Conservation (phyloP, 2,888 invertebrate genomes). For the Eumacrocentrus americanus region DNA sequence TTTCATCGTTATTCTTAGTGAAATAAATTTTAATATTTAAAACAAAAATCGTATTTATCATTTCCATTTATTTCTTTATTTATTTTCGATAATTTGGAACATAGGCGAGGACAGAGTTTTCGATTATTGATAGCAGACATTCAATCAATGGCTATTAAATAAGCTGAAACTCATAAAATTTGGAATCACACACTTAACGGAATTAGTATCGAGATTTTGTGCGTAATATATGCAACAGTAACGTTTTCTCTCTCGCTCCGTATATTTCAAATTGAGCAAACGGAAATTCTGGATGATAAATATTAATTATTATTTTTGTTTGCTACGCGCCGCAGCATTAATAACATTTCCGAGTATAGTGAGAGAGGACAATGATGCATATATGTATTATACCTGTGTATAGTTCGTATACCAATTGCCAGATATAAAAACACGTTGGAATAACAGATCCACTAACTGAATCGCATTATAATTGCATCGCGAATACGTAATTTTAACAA, state of each 20-base stretch:
- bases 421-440: constrained; percentile 46
- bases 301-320: constrained; percentile 63
- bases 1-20: constrained; percentile 33
- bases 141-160: neutral
- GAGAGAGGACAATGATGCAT: neutral
- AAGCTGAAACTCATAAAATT: constrained; percentile 38
- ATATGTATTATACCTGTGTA: no score
- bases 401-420: neutral
- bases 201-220: constrained; percentile 27
- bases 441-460: constrained; percentile 58
- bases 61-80: neutral
- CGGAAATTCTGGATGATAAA: constrained; percentile 61
- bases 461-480: constrained; percentile 58
- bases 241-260: constrained; percentile 40
- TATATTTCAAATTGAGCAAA: constrained; percentile 42
- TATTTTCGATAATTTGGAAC: constrained; percentile 5
- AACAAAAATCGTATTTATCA: neutral
- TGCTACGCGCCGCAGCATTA: constrained; percentile 58
- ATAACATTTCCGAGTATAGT: constrained; percentile 53
- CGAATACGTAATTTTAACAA: constrained; percentile 61
- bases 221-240: constrained; percentile 33
- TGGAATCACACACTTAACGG: constrained; percentile 40
- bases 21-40: neutral
- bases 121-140: neutral
- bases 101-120: neutral